Evolutionary conservation across 2,797 vertebrate genomes (phyloP), one percentile per base, ranked within the genome.

Genomic region (Echiichthys vipera): DNA sequence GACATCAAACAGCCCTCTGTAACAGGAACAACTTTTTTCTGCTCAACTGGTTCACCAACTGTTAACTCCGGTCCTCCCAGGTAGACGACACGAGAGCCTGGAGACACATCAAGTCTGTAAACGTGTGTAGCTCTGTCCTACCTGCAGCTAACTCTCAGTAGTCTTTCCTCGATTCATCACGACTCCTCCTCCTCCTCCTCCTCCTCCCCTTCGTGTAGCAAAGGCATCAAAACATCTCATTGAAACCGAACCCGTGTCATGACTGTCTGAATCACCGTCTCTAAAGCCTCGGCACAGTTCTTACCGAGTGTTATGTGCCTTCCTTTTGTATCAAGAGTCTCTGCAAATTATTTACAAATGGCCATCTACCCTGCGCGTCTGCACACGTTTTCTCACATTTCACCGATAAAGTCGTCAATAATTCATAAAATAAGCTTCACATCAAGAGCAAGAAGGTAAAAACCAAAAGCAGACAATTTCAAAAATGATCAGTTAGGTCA

Each of bases 311-410:
- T 74, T 25, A 50, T 30, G 68, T 50, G 53, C 50, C 78, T 61
- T 47, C 50, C 50, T 70, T 59, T 62, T 46, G 32, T 43, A 71
- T 56, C 54, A 55, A 73, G 70, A 20, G 40, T 66, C 55, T 74
- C 51, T 71, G 32, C 70, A 47, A 73, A 77, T 62, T 89, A 91
- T 93, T 91, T 93, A 93, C 91, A 92, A 81, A 86, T 59, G 74
- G 51, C 74, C 40, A 14, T 40, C 66, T n/a, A 65, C 10, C 30
- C 18, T 2, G n/a, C 24, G 42, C 24, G 30, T 53, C 71, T 72
- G 62, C 78, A 73, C 79, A 54, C 27, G 0, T 45, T 65, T 47
- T 62, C 54, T 64, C 20, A 79, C 47, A 51, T 43, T 63, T 73
- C 62, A 73, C 37, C 59, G 29, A 59, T 24, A 69, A n/a, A 67